Evolutionary conservation across 2,113 vertebrate genomes (phyloP).

Genomic region (Turdus rufiventris): DNA sequence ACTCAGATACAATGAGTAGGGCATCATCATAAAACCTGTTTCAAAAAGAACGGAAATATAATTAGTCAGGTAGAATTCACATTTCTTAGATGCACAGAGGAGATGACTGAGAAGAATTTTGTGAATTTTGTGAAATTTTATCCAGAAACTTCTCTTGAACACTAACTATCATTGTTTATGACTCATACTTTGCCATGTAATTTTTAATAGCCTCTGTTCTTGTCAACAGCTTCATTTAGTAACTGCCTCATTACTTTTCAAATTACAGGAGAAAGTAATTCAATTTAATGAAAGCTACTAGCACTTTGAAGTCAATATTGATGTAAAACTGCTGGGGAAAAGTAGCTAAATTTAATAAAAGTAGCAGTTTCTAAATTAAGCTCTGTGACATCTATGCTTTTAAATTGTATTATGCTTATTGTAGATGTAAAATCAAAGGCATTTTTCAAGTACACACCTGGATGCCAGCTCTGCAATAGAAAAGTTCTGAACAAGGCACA

Average conservation of each 20-base stretch:
- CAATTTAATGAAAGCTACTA: slow-evolving; percentile 10
- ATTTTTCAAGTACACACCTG: slow-evolving; percentile 13
- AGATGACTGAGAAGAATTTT: background rate
- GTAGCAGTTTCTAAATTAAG: slow-evolving; percentile 19
- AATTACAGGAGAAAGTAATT: slow-evolving; percentile 32
- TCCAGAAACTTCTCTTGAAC: background rate
- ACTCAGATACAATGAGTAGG: background rate
- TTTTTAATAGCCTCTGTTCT: slow-evolving; percentile 9
- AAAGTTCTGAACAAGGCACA: background rate
- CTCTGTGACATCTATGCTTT: background rate
- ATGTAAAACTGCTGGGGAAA: slow-evolving; percentile 23
- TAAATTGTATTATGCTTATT: slow-evolving; percentile 9
- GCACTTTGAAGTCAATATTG: slow-evolving; percentile 28
- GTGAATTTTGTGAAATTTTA: background rate
- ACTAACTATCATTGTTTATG: background rate
- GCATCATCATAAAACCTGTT: background rate
- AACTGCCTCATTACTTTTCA: slow-evolving; percentile 33
- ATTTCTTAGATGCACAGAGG: background rate
- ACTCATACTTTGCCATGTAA: background rate
- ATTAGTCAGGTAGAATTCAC: background rate
- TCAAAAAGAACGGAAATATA: background rate
- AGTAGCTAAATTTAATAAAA: slow-evolving; percentile 31
- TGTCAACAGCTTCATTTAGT: slow-evolving; percentile 33
- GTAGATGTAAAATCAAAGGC: slow-evolving; percentile 13
- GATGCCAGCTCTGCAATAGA: background rate